Evolutionary conservation across 2,888 invertebrate species (phyloP).

Genomic region (Nymphalis polychloros): DNA sequence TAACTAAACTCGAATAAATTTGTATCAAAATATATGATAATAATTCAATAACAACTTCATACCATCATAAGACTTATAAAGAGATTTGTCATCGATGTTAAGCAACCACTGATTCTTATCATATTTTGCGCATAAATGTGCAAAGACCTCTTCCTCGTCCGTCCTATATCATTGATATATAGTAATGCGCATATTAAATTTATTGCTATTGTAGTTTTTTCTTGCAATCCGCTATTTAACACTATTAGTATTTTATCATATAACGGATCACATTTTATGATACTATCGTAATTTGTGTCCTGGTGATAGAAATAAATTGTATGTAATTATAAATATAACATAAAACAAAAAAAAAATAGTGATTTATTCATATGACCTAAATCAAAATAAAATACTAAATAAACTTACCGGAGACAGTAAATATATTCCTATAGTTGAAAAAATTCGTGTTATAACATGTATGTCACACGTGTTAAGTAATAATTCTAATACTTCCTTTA

Average conservation of each 20-base stretch:
- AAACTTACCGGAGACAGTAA: slow-evolving; percentile 57
- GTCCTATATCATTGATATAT: slow-evolving; percentile 46
- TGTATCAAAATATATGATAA: no score
- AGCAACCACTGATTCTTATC: slow-evolving; percentile 65
- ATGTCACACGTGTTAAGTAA: slow-evolving; percentile 50
- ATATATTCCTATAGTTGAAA: slow-evolving; percentile 55
- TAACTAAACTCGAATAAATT: no score
- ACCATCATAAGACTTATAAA: slow-evolving; percentile 65
- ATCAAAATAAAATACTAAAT: neutral
- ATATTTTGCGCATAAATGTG: slow-evolving; percentile 56
- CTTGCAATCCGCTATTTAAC: slow-evolving; percentile 49
- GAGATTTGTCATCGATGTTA: slow-evolving; percentile 58
- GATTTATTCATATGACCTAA: neutral
- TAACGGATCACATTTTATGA: slow-evolving; percentile 54
- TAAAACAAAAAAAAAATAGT: neutral
- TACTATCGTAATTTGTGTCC: slow-evolving; percentile 48
- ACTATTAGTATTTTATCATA: slow-evolving; percentile 57
- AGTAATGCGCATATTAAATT: slow-evolving; percentile 62
- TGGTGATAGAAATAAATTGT: slow-evolving; percentile 42
- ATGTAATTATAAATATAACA: slow-evolving; percentile 3
- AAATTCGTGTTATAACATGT: slow-evolving; percentile 47
- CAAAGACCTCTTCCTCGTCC: slow-evolving; percentile 44
- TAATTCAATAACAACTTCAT: slow-evolving; percentile 32
- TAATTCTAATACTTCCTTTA: slow-evolving; percentile 52
- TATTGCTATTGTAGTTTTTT: slow-evolving; percentile 52